Evolutionary conservation across 2,797 vertebrate species (phyloP), one percentile per base, ranked within the genome.

Genomic region (Coendou prehensilis): DNA sequence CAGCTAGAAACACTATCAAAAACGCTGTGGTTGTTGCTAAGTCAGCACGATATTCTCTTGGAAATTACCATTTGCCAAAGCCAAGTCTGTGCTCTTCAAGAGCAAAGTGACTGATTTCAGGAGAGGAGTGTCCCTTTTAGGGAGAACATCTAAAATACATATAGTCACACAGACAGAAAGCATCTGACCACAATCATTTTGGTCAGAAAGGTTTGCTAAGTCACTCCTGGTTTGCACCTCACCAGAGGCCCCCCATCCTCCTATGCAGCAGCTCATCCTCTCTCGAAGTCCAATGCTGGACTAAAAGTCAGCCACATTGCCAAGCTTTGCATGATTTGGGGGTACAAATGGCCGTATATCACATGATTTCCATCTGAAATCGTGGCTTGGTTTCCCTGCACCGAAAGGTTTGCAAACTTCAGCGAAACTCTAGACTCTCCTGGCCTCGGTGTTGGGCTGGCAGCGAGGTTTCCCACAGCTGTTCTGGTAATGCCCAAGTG

Each of bases 371-470:
- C 59, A n/a, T 83, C 56, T 88, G 84, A 91, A 86, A 78, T 83
- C 85, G 63, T 47, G 92, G 64, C 41, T 89, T 63, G 28, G 8
- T 64, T 37, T 84, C 6, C 26, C 61, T 37, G 37, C 50, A 78
- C 81, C 18, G 1, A 94, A 90, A 87, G 9, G 23, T 57, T 75
- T 96, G 79, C 82, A 83, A 92, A 83, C 59, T 64, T 93, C 63
- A 95, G 59, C 54, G 7, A 92, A 97, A 92, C 69, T 61, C 94
- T 73, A 93, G 57, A 75, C 50, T 54, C 28, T 13, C 80, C 47
- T 85, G 83, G 45, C 54, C 90, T 84, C 52, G 22, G 41, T 18
- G 14, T 9, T 3, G 15, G 20, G 28, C 76, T 86, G 79, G 73
- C 28, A 71, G 47, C 33, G 86, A 91, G 63, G 26, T 67, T 87